Conservation (phyloP, 37 sponge, comb jelly and placozoan genomes). For the Agelas oroides region DNA sequence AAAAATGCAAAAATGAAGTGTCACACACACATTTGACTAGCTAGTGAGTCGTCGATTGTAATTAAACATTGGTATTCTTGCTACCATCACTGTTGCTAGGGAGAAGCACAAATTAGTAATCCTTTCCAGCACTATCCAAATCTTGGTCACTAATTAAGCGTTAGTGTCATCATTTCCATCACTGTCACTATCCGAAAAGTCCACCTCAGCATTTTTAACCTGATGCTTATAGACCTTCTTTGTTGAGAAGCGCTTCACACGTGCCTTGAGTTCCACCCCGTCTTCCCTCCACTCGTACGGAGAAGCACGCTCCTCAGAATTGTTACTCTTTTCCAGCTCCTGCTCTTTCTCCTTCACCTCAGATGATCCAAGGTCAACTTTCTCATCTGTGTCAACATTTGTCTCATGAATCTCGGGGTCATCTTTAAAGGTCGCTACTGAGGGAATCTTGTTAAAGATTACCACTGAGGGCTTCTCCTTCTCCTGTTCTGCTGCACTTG, state of each 20-base stretch:
- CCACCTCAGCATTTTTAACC: slow-evolving; percentile 27
- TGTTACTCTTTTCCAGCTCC: no score
- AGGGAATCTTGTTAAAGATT: background rate
- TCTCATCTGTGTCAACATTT: background rate
- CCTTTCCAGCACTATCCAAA: no score
- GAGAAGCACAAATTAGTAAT: no score
- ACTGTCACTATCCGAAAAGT: slow-evolving; percentile 19
- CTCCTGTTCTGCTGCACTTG: background rate
- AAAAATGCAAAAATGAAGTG: no score
- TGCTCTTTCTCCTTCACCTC: background rate
- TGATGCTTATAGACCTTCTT: slow-evolving; percentile 7
- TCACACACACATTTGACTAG: no score
- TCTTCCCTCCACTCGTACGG: background rate
- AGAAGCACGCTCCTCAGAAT: no score
- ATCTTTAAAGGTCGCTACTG: background rate
- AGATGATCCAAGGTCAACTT: background rate
- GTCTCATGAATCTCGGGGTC: background rate
- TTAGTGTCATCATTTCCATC: background rate
- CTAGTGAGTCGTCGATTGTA: no score
- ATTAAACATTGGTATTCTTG: no score
- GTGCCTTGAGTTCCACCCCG: slow-evolving; percentile 1
- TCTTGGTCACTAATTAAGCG: no score
- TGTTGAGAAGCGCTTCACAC: slow-evolving; percentile 38
- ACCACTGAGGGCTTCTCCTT: no score
- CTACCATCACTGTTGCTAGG: no score